Percentiles rank a stretch among this genome's conserved stretches.
These are phyloP conservation scores for Metaphire vulgaris DNA, from an alignment of 1,140 invertebrate species.

Conservation along the genomic window DNA sequence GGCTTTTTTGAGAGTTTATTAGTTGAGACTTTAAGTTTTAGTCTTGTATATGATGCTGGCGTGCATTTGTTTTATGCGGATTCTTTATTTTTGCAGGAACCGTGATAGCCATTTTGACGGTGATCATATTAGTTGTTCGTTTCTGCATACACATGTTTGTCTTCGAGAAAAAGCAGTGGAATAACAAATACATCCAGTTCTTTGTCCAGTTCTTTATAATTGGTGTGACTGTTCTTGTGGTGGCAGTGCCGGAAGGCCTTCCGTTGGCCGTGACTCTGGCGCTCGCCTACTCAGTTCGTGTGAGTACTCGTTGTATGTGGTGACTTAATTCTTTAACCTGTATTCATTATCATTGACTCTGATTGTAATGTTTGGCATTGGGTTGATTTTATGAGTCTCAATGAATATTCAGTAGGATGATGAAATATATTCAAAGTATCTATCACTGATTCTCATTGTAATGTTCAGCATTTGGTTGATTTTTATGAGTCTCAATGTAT, in stretches of 20 bases:
- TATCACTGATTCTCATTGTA: too few species aligned
- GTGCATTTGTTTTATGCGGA: too few species aligned
- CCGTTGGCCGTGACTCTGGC: slow-evolving; percentile 94
- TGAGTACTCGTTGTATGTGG: slow-evolving; percentile 18
- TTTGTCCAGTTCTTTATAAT: slow-evolving; percentile 81
- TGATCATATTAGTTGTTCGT: slow-evolving; percentile 85
- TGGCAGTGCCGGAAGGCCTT: slow-evolving; percentile 94
- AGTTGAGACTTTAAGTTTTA: too few species aligned
- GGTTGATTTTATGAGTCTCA: too few species aligned
- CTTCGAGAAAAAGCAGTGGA: slow-evolving; percentile 66
- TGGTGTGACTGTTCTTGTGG: slow-evolving; percentile 95
- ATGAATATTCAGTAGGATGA: too few species aligned
- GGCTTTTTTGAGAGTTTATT: too few species aligned
- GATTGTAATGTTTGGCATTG: background rate
- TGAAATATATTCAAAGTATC: too few species aligned
- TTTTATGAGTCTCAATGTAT: too few species aligned
- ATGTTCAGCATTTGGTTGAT: too few species aligned
- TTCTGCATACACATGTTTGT: slow-evolving; percentile 86
- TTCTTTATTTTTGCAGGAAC: slow-evolving; percentile 59
- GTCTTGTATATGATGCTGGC: too few species aligned
- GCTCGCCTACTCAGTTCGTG: slow-evolving; percentile 83
- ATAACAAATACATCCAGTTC: slow-evolving; percentile 52
- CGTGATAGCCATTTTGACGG: slow-evolving; percentile 88
- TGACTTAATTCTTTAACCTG: too few species aligned
- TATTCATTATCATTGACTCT: background rate